Evolutionary conservation across 2,797 vertebrate genomes (phyloP), one percentile per base, ranked within the genome.

Genomic region (Sebastes steindachneri): DNA sequence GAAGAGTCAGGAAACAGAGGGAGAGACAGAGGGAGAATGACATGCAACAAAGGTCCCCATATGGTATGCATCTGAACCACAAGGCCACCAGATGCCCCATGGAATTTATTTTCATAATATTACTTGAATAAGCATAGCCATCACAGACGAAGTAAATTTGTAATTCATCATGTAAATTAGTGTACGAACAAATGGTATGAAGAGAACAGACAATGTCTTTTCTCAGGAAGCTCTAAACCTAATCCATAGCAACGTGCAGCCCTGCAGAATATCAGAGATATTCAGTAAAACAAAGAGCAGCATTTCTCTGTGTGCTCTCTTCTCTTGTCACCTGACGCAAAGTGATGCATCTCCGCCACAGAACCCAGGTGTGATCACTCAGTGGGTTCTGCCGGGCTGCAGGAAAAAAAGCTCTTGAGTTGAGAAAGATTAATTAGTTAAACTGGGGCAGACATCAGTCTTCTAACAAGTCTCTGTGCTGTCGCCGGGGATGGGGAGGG

Each of bases 371-470:
- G 87, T 78, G 86, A 87, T 90, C 80, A 31, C 83, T 90, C 88
- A 88, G 75, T 53, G 78, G 64, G 48, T 75, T 82, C 81, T 81
- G 83, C 84, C 45, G 57, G 69, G 81, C 86, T 91, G 81, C 85
- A 51, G 86, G 83, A 91, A 72, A 85, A 91, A 72, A 85, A 74
- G 67, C 87, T 87, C 71, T 65, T 2, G 51, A 83, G 73, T 82
- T 64, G 83, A 78, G 74, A 65, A 79, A 88, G 88, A 93, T 92
- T 92, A 93, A 95, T 95, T 93, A 94, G 93, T 86, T 84, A 88
- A 95, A 93, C 72, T 93, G 92, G 92, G 92, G 87, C 91, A 93
- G 90, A 89, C 88, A 93, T 93, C 92, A 80, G 92, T 92, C 92
- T 93, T 93, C 85, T 57, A 88, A 91, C 85, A 86, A 85, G 80